Conservation (phyloP, 2,888 invertebrate species). For the Cacoxenus indagator region DNA sequence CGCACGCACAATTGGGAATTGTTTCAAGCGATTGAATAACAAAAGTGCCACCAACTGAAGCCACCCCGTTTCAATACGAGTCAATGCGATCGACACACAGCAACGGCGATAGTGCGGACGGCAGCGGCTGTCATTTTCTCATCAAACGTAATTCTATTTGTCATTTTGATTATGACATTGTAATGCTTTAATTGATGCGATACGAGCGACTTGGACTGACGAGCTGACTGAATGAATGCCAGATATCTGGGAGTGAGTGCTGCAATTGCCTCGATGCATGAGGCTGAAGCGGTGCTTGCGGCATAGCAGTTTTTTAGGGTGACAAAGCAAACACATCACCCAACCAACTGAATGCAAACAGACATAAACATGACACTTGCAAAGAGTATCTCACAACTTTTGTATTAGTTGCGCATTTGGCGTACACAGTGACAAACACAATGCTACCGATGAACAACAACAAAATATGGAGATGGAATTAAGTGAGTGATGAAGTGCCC, state of each 20-base stretch:
- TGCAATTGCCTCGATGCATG: neutral
- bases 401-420: conserved; percentile 40
- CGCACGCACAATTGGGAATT: conserved; percentile 54
- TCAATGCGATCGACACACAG: conserved; percentile 11
- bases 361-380: neutral
- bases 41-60: conserved; percentile 37
- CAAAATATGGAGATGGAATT: too few relatives aligned
- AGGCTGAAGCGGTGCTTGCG: neutral
- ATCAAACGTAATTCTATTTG: conserved; percentile 70
- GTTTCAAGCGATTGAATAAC: conserved; percentile 47
- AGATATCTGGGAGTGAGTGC: too few relatives aligned
- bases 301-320: neutral
- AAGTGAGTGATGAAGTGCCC: neutral
- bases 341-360: neutral
- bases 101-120: conserved; percentile 27
- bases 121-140: conserved; percentile 63
- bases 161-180: conserved; percentile 71
- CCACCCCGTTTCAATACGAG: neutral
- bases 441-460: too few relatives aligned
- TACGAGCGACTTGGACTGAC: conserved; percentile 31
- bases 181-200: conserved; percentile 70
- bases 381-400: conserved; percentile 34
- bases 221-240: too few relatives aligned
- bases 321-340: neutral
- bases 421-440: too few relatives aligned